Base-by-base conservation (phyloP, 2,797 vertebrate genomes). In the Amblyraja radiata region DNA sequence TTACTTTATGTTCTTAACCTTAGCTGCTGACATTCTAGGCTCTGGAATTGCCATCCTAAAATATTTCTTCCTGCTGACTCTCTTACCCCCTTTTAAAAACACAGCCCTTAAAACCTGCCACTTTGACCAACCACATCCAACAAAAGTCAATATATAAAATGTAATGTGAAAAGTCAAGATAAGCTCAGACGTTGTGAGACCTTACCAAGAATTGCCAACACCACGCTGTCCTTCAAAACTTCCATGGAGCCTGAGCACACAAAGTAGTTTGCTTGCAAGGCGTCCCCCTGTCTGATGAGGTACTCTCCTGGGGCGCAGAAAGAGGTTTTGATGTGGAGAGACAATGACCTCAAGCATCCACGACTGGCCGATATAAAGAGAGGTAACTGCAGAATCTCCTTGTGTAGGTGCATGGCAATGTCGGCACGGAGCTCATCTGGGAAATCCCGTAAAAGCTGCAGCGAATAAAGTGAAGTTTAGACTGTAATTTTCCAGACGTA, bases 281-380 rank as follows among this genome's bases (percentile, higher is more conserved):
- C 98, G 0, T 99, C 98, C 2, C 98, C 98, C 4, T 98, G 97
- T 39, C 98, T 98, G 93, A 99, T 96, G 65, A 99, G 97, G 94
- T 98, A 99, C 95, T 99, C 98, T 28, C 98, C 98, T 0, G 98
- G 98, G 8, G 98, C 98, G 0, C 98, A 99, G 96, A 99, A 99
- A 0, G 98, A 98, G 16, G 98, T 98, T 95, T 99, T 99, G 95
- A 99, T 98, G 96, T 99, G 98, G 93, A 99, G 96, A 0, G 98
- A 99, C 93, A 99, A 97, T 39, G 98, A 98, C 93, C 98, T 97
- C 93, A 99, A 96, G 94, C 98, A 99, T 93, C 98, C 98, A 93
- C 98, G 96, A 95, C 98, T 98, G 58, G 98, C 98, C 0, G 96
- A 96, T 95, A 98, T 97, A 7, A 99, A 99, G 86, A 99, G 94